Conservation (phyloP, 2,888 invertebrate species). For the Sphinx pinastri region DNA sequence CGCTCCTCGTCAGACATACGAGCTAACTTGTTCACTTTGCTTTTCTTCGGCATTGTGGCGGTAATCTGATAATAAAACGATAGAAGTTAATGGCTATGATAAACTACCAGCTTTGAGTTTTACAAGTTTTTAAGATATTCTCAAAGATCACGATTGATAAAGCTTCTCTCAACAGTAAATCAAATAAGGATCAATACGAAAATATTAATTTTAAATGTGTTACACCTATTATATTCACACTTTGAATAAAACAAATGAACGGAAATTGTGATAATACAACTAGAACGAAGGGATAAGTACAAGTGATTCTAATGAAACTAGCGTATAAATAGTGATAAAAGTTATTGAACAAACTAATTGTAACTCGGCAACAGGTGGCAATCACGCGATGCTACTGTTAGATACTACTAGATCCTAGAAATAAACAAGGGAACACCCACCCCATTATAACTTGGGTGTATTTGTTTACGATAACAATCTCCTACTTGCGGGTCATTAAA, state of each 20-base stretch:
- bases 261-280: too few species aligned
- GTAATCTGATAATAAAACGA: not conserved
- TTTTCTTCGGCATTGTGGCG: conserved; percentile 86
- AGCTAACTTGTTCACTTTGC: conserved; percentile 89
- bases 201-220: too few species aligned
- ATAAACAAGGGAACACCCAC: not conserved
- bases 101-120: too few species aligned
- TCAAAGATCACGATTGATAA: too few species aligned
- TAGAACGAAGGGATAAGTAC: not conserved
- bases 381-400: not conserved
- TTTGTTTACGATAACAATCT: too few species aligned
- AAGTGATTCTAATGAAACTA: not conserved
- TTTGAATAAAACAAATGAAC: too few species aligned
- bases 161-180: too few species aligned
- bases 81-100: not conserved
- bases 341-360: conserved; percentile 18
- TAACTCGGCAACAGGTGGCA: conserved; percentile 15
- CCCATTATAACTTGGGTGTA: not conserved
- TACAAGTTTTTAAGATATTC: too few species aligned
- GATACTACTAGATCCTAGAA: not conserved
- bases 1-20: conserved; percentile 94
- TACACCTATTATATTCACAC: too few species aligned
- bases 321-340: conserved; percentile 2
- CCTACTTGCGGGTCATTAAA: too few species aligned
- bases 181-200: too few species aligned